A percentile compares a stretch with the other conserved stretches of the same genome.
Evolutionary conservation across 2,797 vertebrate species (phyloP).

Genomic region (Craterocephalus amniculus): DNA sequence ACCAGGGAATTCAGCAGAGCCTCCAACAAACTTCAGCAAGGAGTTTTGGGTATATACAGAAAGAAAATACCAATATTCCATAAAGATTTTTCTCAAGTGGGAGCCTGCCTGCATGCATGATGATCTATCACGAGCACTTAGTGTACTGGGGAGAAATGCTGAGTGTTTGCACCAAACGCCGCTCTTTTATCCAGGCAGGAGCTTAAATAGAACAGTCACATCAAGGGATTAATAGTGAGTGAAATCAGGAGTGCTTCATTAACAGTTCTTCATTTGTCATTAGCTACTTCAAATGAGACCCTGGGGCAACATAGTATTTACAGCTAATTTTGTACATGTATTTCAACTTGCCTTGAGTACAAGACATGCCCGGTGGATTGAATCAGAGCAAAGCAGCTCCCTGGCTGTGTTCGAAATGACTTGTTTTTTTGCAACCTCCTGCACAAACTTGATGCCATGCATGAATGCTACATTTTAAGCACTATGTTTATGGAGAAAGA

Average conservation of each 20-base stretch:
- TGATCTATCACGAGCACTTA: slow-evolving; percentile 9
- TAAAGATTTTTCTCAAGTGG: slow-evolving; percentile 11
- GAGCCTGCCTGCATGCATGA: slow-evolving; percentile 30
- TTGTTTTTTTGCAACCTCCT: neutral
- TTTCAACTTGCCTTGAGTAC: slow-evolving; percentile 2
- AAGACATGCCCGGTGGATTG: neutral
- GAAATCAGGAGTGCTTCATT: slow-evolving; percentile 61
- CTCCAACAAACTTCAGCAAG: slow-evolving; percentile 21
- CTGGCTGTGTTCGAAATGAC: neutral
- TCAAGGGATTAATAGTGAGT: slow-evolving; percentile 62
- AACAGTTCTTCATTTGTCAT: slow-evolving; percentile 53
- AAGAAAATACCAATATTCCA: slow-evolving; percentile 6
- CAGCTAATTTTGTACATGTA: slow-evolving; percentile 35
- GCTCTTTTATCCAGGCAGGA: slow-evolving; percentile 18
- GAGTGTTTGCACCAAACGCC: slow-evolving; percentile 24
- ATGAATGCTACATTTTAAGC: neutral
- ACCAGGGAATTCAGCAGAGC: slow-evolving; percentile 19
- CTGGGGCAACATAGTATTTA: slow-evolving; percentile 35
- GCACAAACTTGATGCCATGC: neutral
- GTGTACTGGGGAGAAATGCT: slow-evolving; percentile 1
- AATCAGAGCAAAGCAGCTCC: neutral
- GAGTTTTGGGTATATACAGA: slow-evolving; percentile 15
- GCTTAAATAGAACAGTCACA: slow-evolving; percentile 45
- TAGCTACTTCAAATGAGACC: slow-evolving; percentile 36
- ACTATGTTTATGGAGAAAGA: neutral